These are phyloP conservation scores for Mizuhopecten yessoensis DNA, from an alignment of 1,140 invertebrate species.

Conservation along the genomic window DNA sequence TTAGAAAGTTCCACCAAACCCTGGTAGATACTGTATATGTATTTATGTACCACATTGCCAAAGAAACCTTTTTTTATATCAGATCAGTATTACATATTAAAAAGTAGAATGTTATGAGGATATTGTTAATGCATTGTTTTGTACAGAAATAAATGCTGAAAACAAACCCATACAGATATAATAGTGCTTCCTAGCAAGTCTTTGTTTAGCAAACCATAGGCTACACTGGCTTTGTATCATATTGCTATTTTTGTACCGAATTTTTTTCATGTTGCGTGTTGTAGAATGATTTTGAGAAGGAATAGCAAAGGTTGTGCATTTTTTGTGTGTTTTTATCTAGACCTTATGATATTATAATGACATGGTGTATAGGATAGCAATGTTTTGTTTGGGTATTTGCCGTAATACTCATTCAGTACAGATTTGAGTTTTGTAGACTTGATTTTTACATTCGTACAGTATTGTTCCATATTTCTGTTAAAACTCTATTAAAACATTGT, in stretches of 20 bases:
- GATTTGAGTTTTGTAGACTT: background rate
- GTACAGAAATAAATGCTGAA: background rate
- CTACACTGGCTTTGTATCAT: background rate
- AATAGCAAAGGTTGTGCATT: background rate
- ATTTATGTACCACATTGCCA: no score
- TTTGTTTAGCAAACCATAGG: background rate
- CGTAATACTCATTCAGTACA: background rate
- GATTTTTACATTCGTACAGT: background rate
- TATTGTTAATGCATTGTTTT: background rate
- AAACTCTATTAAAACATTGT: background rate
- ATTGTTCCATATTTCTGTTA: background rate
- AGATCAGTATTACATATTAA: background rate
- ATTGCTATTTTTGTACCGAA: background rate
- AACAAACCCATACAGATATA: background rate
- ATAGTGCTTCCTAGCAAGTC: slow-evolving; percentile 17
- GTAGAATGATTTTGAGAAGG: background rate
- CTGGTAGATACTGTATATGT: no score
- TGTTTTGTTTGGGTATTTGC: background rate
- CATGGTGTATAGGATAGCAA: background rate
- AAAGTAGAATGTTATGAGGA: background rate
- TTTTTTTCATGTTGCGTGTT: background rate
- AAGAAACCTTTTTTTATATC: background rate
- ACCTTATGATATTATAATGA: background rate
- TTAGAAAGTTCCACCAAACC: no score
- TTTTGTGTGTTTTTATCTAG: background rate